Evolutionary conservation across 2,888 invertebrate genomes (phyloP), one percentile per base, ranked within the genome.

Genomic region (Epirrhoe alternata): DNA sequence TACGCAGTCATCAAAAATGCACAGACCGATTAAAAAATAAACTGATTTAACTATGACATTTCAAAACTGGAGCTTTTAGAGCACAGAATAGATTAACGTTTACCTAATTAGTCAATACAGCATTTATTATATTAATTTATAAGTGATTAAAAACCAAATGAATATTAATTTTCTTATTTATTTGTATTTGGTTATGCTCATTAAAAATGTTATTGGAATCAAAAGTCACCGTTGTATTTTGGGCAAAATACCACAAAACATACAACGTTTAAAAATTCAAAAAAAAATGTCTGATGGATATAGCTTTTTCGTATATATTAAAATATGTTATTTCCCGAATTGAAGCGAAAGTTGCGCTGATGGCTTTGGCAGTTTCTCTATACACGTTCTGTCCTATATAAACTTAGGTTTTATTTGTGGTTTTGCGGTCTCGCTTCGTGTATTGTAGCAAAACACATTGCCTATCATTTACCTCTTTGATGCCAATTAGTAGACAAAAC

Each of bases 1-100:
- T 64, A 81, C 83, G 71, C 77, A 65, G 59, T 45, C 47, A 70
- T 65, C 52, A 71, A 68, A 70, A 66, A 42, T 74, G 72, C 68
- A 72, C 52, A 69, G 53, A 63, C 63, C 64, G 55, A 70, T 72
- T 66, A 69, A 72, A 61, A 65, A 62, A 70, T 69, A 65, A 49
- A 65, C 42, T 62, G 50, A 63, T 68, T 66, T 71, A 66, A 70
- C 66, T 68, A 59, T 70, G 70, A 67, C 71, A 70, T 73, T 72
- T 67, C 6, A 60, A 60, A 73, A 70, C 56, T 65, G 62, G 66
- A 70, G 68, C 66, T 64, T 61, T 66, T 68, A 64, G 61, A 59
- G 64, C 58, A 49, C 42, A 12, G 31, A 56, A 61, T 66, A 68
- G 52, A 71, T 68, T 65, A 69, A 61, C 55, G 16, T 52, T 33